phyloP scores from a whole-genome alignment of 2,113 vertebrate species.

The cat (Felis catus) region F.catus_Fca126_mat1.0 CM031412.1:237684001-237684500 shows the following conservation, averaged over 20 bases:
- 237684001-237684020: background rate
- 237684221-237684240: fast-evolving
- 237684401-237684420: background rate
- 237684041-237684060: background rate
- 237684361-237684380: background rate
- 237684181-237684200: fast-evolving
- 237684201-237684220: fast-evolving
- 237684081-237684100: background rate
- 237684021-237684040: background rate
- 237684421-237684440: background rate
- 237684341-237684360: background rate
- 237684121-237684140: too few relatives aligned
- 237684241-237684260: background rate
- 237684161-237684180: background rate
- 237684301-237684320: too few relatives aligned
- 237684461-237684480: background rate
- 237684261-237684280: fast-evolving
- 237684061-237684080: background rate
- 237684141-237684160: fast-evolving
- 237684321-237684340: fast-evolving
- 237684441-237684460: background rate
- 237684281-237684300: fast-evolving
- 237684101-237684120: background rate
- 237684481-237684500: too few relatives aligned
- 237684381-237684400: background rate